Evolutionary conservation across 2,797 vertebrate genomes (phyloP).

Genomic region (Moxostoma hubbsi): DNA sequence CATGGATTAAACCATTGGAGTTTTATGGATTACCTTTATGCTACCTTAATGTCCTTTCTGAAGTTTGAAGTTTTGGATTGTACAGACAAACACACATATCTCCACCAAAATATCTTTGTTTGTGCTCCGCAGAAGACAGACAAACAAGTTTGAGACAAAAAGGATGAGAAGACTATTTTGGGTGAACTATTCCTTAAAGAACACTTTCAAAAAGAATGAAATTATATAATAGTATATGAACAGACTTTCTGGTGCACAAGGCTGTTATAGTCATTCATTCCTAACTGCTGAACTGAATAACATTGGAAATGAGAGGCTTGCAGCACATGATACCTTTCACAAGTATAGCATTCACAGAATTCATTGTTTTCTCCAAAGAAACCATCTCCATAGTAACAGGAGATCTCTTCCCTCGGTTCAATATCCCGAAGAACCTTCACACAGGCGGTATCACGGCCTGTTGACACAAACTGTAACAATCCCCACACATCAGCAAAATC

Average conservation of each 20-base stretch:
- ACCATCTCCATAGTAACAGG: slow-evolving; percentile 98
- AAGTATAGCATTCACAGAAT: slow-evolving; percentile 99
- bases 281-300: background rate
- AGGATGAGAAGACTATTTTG: too few relatives aligned
- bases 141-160: too few relatives aligned
- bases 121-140: too few relatives aligned
- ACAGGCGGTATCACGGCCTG: slow-evolving; percentile 96
- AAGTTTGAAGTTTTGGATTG: too few relatives aligned
- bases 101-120: too few relatives aligned
- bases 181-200: background rate
- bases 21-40: too few relatives aligned
- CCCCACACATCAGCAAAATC: slow-evolving; percentile 21
- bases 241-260: too few relatives aligned
- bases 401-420: slow-evolving; percentile 98
- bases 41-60: too few relatives aligned
- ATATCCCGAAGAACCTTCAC: slow-evolving; percentile 98
- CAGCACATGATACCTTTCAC: slow-evolving; percentile 86
- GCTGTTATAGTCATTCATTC: background rate
- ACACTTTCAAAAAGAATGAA: background rate
- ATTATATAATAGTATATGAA: background rate
- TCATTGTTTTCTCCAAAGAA: slow-evolving; percentile 99
- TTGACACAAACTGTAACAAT: slow-evolving; percentile 92
- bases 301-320: background rate
- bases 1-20: too few relatives aligned
- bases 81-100: too few relatives aligned